These are phyloP conservation scores for Platyscapa corneri DNA, from an alignment of 1,140 invertebrate genomes.

Conservation along the genomic window DNA sequence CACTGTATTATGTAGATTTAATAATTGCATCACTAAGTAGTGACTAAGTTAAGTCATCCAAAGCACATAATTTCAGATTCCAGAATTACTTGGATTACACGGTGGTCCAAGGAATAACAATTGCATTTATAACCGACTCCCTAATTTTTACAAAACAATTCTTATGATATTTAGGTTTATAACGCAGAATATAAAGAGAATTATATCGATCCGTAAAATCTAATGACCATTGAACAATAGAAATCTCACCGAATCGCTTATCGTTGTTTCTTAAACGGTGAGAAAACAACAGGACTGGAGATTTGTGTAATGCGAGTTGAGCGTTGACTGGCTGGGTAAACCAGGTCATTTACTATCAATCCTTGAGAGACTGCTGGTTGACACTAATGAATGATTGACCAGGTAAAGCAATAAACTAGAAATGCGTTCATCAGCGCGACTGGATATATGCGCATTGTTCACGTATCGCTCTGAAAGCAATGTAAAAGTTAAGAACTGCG, in stretches of 20 bases:
- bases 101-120: no score
- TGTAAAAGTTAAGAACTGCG: not conserved
- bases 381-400: not conserved
- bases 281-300: not conserved
- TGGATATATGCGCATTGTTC: not conserved
- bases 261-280: not conserved
- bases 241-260: not conserved
- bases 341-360: not conserved
- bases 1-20: no score
- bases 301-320: not conserved
- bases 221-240: not conserved
- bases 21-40: no score
- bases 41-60: no score
- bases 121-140: no score
- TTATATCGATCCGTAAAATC: not conserved
- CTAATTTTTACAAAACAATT: no score
- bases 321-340: not conserved
- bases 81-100: no score
- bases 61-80: no score
- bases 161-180: no score
- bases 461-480: not conserved
- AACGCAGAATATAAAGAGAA: not conserved
- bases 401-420: not conserved
- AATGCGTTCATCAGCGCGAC: not conserved
- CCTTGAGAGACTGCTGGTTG: not conserved